Conservation (phyloP, 2,797 vertebrate species). For the Lycodopsis pacificus region DNA sequence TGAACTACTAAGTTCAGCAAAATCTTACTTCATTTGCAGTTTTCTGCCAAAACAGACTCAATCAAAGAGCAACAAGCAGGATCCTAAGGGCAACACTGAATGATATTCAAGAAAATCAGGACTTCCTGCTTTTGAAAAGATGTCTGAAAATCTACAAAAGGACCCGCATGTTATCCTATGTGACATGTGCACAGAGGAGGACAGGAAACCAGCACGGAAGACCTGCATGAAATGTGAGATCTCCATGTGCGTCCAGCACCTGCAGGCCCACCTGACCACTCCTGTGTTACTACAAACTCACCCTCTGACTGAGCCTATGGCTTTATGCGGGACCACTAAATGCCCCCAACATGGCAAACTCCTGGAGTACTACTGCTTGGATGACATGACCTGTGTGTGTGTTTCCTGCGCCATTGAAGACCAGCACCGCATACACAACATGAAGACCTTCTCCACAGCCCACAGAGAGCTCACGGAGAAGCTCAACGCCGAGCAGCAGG, state of each 20-base stretch:
- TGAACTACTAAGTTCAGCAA: neutral
- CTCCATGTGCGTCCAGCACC: constrained; percentile 79
- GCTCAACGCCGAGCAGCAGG: constrained; percentile 48
- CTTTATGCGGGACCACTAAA: constrained; percentile 47
- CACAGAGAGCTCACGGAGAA: constrained; percentile 69
- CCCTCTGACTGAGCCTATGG: constrained; percentile 73
- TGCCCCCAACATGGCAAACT: constrained; percentile 73
- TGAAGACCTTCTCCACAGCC: constrained; percentile 77
- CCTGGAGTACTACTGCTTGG: constrained; percentile 78
- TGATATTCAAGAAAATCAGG: neutral
- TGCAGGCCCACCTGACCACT: constrained; percentile 75
- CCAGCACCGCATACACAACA: constrained; percentile 74
- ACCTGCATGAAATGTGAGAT: constrained; percentile 83
- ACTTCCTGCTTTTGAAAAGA: constrained; percentile 13
- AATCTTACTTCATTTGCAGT: neutral
- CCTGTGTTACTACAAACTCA: constrained; percentile 74
- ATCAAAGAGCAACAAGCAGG: neutral
- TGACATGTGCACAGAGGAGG: constrained; percentile 65
- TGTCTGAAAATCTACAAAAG: constrained; percentile 32
- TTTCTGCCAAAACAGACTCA: neutral
- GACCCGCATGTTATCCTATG: constrained; percentile 44
- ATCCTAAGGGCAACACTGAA: neutral
- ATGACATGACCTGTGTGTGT: constrained; percentile 71
- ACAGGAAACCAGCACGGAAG: constrained; percentile 68
- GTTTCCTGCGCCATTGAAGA: constrained; percentile 77